phyloP scores from a whole-genome alignment of 2,113 vertebrate genomes.

The Amphiprion percula region DNA sequence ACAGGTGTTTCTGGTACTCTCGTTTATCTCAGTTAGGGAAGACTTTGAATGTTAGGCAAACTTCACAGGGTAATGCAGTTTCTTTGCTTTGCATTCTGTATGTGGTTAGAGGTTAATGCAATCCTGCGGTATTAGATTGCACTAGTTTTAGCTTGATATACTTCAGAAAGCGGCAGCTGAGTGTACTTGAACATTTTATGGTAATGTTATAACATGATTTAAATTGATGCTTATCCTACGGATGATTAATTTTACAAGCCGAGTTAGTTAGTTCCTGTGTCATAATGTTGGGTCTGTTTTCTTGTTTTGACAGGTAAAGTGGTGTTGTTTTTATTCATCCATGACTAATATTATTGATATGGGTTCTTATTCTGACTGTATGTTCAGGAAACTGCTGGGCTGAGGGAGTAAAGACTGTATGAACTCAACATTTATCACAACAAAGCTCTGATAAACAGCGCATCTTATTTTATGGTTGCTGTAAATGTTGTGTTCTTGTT shows the following conservation, averaged over 20 bases:
- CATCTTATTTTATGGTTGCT: not conserved
- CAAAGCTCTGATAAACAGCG: not conserved
- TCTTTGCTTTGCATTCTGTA: too few species aligned
- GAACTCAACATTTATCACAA: not conserved
- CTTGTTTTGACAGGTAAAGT: constrained; percentile 4
- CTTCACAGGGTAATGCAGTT: too few species aligned
- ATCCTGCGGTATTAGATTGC: too few species aligned
- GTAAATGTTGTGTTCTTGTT: not conserved
- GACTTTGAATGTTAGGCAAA: too few species aligned
- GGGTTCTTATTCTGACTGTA: constrained; percentile 41
- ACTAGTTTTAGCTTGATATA: too few species aligned
- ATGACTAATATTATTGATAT: constrained; percentile 16
- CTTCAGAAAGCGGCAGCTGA: too few species aligned
- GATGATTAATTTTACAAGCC: constrained; percentile 2
- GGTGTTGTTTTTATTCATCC: constrained; percentile 37
- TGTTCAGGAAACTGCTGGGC: not conserved
- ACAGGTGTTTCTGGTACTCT: too few species aligned
- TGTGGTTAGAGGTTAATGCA: too few species aligned
- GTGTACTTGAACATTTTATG: too few species aligned
- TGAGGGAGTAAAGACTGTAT: not conserved
- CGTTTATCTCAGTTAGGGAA: too few species aligned
- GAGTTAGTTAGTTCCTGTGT: constrained; percentile 5
- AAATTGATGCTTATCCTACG: not conserved
- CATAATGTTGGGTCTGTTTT: not conserved
- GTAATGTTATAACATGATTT: not conserved